Evolutionary conservation across 2,113 vertebrate genomes (phyloP), one percentile per base, ranked within the genome.

Genomic region (Xyliphius kryptos): DNA sequence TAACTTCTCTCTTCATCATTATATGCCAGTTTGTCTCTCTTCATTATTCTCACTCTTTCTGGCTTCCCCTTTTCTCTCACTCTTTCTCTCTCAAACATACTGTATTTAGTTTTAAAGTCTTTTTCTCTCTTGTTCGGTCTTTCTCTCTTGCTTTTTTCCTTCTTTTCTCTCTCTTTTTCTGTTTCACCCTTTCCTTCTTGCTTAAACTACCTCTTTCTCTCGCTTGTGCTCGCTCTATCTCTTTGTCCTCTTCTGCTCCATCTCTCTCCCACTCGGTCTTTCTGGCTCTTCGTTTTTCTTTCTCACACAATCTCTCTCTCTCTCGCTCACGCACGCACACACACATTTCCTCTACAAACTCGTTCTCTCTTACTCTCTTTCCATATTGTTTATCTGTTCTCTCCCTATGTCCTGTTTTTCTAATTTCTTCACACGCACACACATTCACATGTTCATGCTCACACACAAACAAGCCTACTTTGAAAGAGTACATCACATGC

Each of bases 401-500:
- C 50, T 59, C 10, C 8, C 38, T 54, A 14, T 63, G 21, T 63
- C 50, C 38, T 26, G 37, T 66, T 37, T 61, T 61, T 70, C 37
- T 32, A 55, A 26, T 9, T 53, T 26, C 37, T 26, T n/a, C 41
- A 19, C 44, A 37, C 57, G 6, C 44, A 46, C 57, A 52, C 63
- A 61, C 57, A 26, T 38, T 46, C 32, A 32, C 62, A 20, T 49
- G 47, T 56, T 51, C 57, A 44, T 38, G 60, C 46, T 53, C 41
- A 56, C 40, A 63, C 53, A 47, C 71, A 62, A 55, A 68, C 61
- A 64, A 51, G 47, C 63, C 46, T n/a, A 26, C 55, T 61, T 47
- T 21, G 26, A 51, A 64, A 51, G 55, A 15, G 37, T 32, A 32
- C 26, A 32, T 5, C 63, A 71, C 60, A 72, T 58, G 47, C 57